Conservation (phyloP, 2,797 vertebrate genomes). For the Holocentrus rufus region DNA sequence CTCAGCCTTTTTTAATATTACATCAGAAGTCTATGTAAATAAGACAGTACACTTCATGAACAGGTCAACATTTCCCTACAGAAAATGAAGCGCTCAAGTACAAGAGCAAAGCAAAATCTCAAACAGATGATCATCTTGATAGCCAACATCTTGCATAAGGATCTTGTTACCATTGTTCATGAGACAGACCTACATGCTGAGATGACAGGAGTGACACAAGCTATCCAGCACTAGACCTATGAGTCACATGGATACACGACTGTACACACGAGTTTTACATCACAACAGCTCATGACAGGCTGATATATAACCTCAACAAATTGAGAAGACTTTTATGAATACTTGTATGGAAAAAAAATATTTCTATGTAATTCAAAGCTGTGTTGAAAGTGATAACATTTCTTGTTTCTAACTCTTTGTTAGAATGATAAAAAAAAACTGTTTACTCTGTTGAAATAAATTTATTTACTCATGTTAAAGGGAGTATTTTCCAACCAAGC, state of each 20-base stretch:
- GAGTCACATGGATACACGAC: conserved; percentile 52
- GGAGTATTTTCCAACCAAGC: background rate
- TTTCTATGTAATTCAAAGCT: conserved; percentile 8
- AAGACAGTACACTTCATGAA: background rate
- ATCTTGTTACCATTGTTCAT: conserved; percentile 27
- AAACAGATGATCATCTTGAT: conserved; percentile 11
- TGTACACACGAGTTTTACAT: conserved; percentile 30
- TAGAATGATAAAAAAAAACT: conserved; percentile 37
- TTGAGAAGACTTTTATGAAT: conserved; percentile 9
- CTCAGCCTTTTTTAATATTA: background rate
- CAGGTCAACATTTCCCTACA: background rate
- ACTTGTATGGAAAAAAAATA: conserved; percentile 16
- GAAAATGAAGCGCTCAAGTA: conserved; percentile 6
- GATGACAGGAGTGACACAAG: conserved; percentile 43
- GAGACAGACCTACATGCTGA: conserved; percentile 19
- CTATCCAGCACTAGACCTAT: conserved; percentile 28
- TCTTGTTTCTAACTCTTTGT: conserved; percentile 13
- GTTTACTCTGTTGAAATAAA: background rate
- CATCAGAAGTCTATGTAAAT: conserved; percentile 1
- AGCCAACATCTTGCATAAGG: conserved; percentile 7
- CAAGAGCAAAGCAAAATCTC: conserved; percentile 21
- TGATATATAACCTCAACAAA: conserved; percentile 20
- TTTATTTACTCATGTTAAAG: background rate
- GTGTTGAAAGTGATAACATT: too few species aligned
- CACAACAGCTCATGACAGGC: conserved; percentile 24